A percentile compares a stretch with the other conserved stretches of the same genome.
Conservation (phyloP, 2,113 vertebrate genomes). For the Lagopus muta region DNA sequence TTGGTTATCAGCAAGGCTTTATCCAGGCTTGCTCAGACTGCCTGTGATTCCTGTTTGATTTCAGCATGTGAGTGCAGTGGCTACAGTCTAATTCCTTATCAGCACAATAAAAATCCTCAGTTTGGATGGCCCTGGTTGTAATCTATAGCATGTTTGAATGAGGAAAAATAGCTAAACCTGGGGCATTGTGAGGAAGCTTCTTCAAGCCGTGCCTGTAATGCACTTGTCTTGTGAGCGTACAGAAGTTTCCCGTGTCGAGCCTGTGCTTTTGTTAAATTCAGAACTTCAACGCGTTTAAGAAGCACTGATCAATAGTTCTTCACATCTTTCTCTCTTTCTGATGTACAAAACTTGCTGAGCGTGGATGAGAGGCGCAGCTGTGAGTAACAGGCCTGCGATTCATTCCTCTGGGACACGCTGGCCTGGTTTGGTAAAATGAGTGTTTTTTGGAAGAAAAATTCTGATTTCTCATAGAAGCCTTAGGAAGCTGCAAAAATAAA, state of each 20-base stretch:
- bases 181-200: not conserved
- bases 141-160: not conserved
- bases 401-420: constrained; percentile 11
- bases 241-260: not conserved
- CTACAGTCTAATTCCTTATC: not conserved
- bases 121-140: not conserved
- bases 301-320: constrained; percentile 33
- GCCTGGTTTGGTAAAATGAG: constrained; percentile 3
- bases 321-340: constrained; percentile 24
- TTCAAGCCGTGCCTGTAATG: accelerated
- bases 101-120: not conserved
- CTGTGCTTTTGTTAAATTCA: not conserved
- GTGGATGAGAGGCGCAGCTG: not conserved
- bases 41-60: not conserved
- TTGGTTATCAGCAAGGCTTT: not conserved
- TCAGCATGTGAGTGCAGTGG: not conserved
- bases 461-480: not conserved
- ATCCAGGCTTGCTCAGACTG: not conserved
- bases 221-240: not conserved
- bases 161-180: not conserved
- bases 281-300: not conserved
- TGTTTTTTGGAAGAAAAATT: not conserved
- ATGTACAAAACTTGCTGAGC: constrained; percentile 35
- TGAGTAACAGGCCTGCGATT: constrained; percentile 6
- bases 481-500: not conserved